Evolutionary conservation across 2,113 vertebrate genomes (phyloP).

Genomic region (Paraplagusia blochii): DNA sequence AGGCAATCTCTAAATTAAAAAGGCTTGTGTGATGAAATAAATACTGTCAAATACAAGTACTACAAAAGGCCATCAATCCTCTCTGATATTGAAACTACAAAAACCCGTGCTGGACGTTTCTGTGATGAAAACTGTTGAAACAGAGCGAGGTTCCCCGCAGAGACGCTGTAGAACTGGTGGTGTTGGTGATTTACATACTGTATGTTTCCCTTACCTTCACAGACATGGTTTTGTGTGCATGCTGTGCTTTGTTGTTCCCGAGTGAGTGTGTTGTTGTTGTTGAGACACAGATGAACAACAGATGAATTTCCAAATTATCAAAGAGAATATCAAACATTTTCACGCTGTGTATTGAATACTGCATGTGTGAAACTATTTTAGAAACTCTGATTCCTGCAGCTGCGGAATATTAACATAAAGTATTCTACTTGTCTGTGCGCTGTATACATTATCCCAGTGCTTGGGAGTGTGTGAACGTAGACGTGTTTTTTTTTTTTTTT

Average conservation of each 20-base stretch:
- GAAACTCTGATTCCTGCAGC: neutral
- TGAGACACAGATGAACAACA: neutral
- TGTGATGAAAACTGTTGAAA: neutral
- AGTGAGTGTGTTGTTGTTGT: neutral
- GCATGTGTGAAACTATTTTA: neutral
- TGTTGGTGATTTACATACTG: neutral
- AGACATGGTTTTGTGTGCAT: neutral
- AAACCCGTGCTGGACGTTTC: too few species aligned
- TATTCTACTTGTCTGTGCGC: conserved; percentile 10
- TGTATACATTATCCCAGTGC: conserved; percentile 12
- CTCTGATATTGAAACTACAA: too few species aligned
- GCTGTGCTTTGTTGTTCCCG: neutral
- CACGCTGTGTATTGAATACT: conserved; percentile 7
- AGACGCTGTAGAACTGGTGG: neutral
- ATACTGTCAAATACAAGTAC: too few species aligned
- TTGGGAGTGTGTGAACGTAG: conserved; percentile 19
- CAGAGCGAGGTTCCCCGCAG: neutral
- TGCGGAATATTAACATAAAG: conserved; percentile 35
- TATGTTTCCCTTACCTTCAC: neutral
- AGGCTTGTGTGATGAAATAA: too few species aligned
- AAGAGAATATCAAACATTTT: conserved; percentile 27
- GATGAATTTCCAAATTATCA: conserved; percentile 21
- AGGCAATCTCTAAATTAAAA: too few species aligned
- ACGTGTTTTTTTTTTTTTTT: conserved; percentile 4
- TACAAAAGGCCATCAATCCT: too few species aligned